Evolutionary conservation across 2,797 vertebrate species (phyloP), one percentile per base, ranked within the genome.

Genomic region (Pseudopleuronectes americanus): DNA sequence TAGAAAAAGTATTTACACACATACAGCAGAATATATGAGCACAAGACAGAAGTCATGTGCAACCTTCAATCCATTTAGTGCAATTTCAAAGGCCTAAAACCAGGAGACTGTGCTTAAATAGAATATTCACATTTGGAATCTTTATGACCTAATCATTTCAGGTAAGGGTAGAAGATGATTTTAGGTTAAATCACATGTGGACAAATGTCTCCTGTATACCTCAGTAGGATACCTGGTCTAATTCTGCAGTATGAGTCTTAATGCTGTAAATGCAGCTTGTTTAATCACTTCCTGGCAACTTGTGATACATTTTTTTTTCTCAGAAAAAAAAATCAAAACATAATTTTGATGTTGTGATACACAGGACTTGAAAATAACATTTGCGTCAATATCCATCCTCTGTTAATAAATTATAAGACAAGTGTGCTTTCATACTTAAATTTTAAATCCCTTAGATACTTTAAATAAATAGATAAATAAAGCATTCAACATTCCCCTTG

Each of bases 391-490:
- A 7, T 71, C 49, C n/a, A 22, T 31, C 49, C 22, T 66, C 41
- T 48, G 48, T 73, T 45, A 79, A 77, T 45, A 83, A 77, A 74
- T 75, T 76, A 75, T 38, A 49, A 69, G 31, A 71, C 36, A 71
- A 21, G 21, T 56, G 17, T 76, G 61, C 64, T 64, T 56, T 59
- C 24, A 77, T 52, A 43, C 14, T n/a, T 38, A 62, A 65, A 76
- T 56, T 28, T 4, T 63, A 52, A 76, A 77, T 86, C 83, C 77
- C 78, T 86, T 82, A 59, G 16, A 67, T 36, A 66, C 17, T 76
- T 77, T 31, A 51, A 86, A 89, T 88, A 89, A 87, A 89, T 89
- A 87, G 12, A 74, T 79, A 84, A 75, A 84, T 76, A 88, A 89
- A 80, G 61, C 67, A 61, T 41, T 41, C 64, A 45, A 59, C 9